Conservation (phyloP, 2,113 vertebrate species). For the Rhinogobius similis region DNA sequence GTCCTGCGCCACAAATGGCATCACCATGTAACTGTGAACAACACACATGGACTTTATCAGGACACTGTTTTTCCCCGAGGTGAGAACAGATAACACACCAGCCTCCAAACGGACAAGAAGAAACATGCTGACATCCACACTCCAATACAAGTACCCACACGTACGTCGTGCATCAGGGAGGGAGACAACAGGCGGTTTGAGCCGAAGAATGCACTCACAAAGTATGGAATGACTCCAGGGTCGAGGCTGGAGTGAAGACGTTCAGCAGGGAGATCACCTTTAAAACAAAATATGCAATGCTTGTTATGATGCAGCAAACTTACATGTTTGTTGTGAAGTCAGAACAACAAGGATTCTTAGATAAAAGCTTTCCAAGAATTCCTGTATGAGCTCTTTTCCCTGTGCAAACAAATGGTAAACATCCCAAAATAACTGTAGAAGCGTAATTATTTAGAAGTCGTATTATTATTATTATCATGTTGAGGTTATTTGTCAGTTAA, state of each 20-base stretch:
- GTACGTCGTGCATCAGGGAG: slow-evolving; percentile 42
- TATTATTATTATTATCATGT: too few relatives aligned
- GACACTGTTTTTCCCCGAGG: neutral
- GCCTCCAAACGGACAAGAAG: slow-evolving; percentile 24
- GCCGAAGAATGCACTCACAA: slow-evolving; percentile 76
- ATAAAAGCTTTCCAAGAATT: neutral
- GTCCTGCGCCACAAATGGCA: slow-evolving; percentile 82
- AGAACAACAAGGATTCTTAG: neutral
- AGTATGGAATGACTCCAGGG: slow-evolving; percentile 80
- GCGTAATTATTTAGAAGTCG: too few relatives aligned
- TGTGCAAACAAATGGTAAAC: neutral
- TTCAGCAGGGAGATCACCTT: slow-evolving; percentile 82
- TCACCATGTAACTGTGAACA: slow-evolving; percentile 79
- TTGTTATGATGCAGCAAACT: neutral
- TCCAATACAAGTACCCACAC: slow-evolving; percentile 25
- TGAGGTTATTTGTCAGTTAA: too few relatives aligned
- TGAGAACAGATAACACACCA: neutral
- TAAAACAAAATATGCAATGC: neutral
- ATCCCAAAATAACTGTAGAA: too few relatives aligned
- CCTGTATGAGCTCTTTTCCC: neutral
- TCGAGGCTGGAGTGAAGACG: slow-evolving; percentile 81
- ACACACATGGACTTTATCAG: neutral
- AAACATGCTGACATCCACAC: slow-evolving; percentile 17
- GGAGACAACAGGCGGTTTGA: slow-evolving; percentile 17
- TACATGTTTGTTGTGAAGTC: too few relatives aligned